phyloP scores from a whole-genome alignment of 1,140 invertebrate species.

The Drosophila triauraria region DNA sequence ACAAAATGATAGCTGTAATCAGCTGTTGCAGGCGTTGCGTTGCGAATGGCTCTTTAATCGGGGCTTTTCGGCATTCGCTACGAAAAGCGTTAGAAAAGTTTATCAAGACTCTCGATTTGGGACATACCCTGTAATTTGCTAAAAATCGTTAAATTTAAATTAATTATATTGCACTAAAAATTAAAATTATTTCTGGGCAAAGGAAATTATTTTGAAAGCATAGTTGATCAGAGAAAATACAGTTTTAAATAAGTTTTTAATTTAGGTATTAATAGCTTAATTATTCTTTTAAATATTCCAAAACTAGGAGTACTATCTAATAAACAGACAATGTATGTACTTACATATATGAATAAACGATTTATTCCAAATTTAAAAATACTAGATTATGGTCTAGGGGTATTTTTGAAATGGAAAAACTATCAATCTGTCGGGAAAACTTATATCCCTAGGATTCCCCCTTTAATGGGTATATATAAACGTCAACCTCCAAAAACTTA shows the following conservation, averaged over 20 bases:
- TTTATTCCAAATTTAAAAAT: not conserved
- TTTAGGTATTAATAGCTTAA: too few species aligned
- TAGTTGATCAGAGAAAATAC: too few species aligned
- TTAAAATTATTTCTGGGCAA: not conserved
- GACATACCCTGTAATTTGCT: conserved; percentile 7
- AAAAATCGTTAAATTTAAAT: not conserved
- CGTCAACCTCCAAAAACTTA: not conserved
- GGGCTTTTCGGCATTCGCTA: not conserved
- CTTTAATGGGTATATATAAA: conserved; percentile 21
- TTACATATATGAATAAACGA: too few species aligned
- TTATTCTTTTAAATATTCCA: too few species aligned
- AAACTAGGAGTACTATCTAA: too few species aligned
- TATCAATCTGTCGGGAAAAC: not conserved
- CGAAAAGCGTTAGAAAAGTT: not conserved
- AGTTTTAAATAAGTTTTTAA: too few species aligned
- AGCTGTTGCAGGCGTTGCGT: conserved; percentile 42
- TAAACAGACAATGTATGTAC: too few species aligned
- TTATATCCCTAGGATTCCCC: not conserved
- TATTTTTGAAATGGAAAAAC: not conserved
- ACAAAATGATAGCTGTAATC: conserved; percentile 31
- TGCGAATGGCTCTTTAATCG: conserved; percentile 20
- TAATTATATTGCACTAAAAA: not conserved
- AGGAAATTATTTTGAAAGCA: too few species aligned
- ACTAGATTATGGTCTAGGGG: not conserved
- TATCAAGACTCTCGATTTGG: not conserved